Evolutionary conservation across 1,140 invertebrate species (phyloP).

Genomic region (Trissolcus basalis): DNA sequence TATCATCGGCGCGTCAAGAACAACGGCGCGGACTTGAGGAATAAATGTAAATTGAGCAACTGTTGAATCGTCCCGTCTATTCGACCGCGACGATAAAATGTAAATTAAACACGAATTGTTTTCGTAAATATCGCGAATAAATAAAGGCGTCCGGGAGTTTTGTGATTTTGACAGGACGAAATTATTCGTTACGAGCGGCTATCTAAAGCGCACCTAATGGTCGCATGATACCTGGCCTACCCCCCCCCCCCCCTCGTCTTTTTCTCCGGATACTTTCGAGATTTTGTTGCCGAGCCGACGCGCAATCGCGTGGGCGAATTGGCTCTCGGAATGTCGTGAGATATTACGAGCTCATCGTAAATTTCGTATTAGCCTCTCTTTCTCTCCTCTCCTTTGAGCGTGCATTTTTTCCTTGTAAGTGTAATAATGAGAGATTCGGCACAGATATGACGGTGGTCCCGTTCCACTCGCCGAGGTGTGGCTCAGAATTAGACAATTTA

Average conservation of each 20-base stretch:
- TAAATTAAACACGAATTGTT: slow-evolving; percentile 48
- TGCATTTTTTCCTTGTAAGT: slow-evolving; percentile 25
- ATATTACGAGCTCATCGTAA: slow-evolving; percentile 64
- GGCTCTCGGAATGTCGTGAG: slow-evolving; percentile 58
- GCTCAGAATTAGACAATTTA: slow-evolving; percentile 41
- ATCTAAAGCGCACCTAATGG: slow-evolving; percentile 18
- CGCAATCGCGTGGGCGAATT: slow-evolving; percentile 51
- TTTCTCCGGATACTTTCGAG: slow-evolving; percentile 13
- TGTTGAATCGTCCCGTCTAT: slow-evolving; percentile 43
- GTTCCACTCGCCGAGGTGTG: slow-evolving; percentile 29
- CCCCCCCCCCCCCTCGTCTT: not conserved
- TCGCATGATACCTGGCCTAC: slow-evolving; percentile 1
- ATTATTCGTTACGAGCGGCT: slow-evolving; percentile 20
- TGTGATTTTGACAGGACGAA: slow-evolving; percentile 30
- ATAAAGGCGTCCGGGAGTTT: slow-evolving; percentile 3
- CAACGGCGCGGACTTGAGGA: slow-evolving; percentile 33
- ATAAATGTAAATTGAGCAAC: slow-evolving; percentile 46
- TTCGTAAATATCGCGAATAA: slow-evolving; percentile 24
- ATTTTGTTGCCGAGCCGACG: not conserved
- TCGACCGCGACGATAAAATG: slow-evolving; percentile 33
- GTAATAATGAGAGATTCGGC: slow-evolving; percentile 33
- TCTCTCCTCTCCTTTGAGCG: too few species aligned
- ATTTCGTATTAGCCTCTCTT: slow-evolving; percentile 56
- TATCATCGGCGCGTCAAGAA: slow-evolving; percentile 53
- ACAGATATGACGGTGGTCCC: slow-evolving; percentile 26